phyloP scores from a whole-genome alignment of 2,797 vertebrate genomes.

The Hoplostethus mediterraneus region DNA sequence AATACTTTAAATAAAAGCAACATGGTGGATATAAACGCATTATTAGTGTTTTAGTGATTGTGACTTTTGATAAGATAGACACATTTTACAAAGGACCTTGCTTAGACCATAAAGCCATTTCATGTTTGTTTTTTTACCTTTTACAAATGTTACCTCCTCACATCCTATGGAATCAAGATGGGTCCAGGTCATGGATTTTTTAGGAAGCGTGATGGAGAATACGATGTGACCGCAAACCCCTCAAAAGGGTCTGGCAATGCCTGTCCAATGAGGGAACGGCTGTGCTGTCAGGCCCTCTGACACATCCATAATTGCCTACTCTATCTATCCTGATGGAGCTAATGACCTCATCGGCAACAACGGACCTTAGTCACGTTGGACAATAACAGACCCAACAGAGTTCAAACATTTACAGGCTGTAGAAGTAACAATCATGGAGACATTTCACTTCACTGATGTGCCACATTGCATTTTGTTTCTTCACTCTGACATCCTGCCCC shows the following conservation, averaged over 20 bases:
- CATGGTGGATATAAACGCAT: conserved; percentile 45
- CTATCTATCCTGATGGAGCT: not conserved
- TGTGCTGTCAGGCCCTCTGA: not conserved
- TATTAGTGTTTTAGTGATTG: conserved; percentile 52
- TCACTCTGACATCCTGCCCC: not conserved
- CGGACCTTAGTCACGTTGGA: conserved; percentile 1
- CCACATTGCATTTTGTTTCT: not conserved
- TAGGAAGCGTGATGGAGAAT: not conserved
- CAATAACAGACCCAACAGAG: not conserved
- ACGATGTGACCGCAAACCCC: not conserved
- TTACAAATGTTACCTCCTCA: not conserved
- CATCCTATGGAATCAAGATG: conserved; percentile 5
- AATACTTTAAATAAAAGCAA: conserved; percentile 22
- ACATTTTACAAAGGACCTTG: conserved; percentile 57
- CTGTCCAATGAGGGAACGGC: too few relatives aligned
- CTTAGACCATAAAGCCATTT: conserved; percentile 34
- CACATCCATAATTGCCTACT: not conserved
- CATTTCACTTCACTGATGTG: not conserved
- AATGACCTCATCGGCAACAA: not conserved
- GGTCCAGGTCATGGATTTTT: not conserved
- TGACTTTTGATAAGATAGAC: conserved; percentile 33
- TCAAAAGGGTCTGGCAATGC: too few relatives aligned
- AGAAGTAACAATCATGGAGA: not conserved
- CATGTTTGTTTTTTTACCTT: not conserved
- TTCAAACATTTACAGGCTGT: conserved; percentile 1